Percentiles rank a stretch among this genome's conserved stretches.
These are phyloP conservation scores for Cephus runcator DNA, from an alignment of 2,888 invertebrate genomes.

Conservation along the genomic window DNA sequence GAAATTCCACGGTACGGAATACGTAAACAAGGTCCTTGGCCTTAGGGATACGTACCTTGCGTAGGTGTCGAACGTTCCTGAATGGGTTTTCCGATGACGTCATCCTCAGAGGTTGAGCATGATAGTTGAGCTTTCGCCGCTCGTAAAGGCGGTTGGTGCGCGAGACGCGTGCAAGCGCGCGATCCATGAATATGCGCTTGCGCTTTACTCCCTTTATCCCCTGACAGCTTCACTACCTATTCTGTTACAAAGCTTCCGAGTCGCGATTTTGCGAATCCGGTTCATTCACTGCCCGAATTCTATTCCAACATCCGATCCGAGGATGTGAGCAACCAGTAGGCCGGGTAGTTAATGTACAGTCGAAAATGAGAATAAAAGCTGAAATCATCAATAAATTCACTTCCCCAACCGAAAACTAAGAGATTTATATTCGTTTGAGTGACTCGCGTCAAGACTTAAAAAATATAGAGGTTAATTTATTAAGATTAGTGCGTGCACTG, in stretches of 20 bases:
- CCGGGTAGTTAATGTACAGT: neutral
- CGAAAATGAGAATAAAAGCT: neutral
- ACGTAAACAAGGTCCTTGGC: neutral
- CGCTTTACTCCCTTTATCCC: slow-evolving; percentile 35
- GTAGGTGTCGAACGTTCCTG: slow-evolving; percentile 34
- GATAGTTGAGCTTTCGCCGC: neutral
- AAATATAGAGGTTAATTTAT: neutral
- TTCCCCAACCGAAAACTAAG: neutral
- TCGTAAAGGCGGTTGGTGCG: neutral
- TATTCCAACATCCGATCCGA: neutral
- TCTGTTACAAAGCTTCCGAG: neutral
- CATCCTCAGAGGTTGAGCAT: slow-evolving; percentile 21
- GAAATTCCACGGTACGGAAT: neutral
- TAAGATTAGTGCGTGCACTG: neutral
- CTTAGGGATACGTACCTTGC: slow-evolving; percentile 1
- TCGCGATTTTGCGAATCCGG: slow-evolving; percentile 15
- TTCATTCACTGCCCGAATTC: slow-evolving; percentile 14
- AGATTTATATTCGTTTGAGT: neutral
- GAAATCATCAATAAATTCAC: neutral
- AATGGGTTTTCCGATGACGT: slow-evolving; percentile 43
- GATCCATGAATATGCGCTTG: slow-evolving; percentile 56
- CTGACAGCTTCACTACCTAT: slow-evolving; percentile 13
- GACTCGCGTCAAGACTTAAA: neutral
- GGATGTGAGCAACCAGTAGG: neutral
- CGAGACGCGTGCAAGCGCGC: slow-evolving; percentile 19